A percentile compares a stretch with the other conserved stretches of the same genome.
Evolutionary conservation across 2,113 vertebrate genomes (phyloP).

Genomic region (Gobio gobio): DNA sequence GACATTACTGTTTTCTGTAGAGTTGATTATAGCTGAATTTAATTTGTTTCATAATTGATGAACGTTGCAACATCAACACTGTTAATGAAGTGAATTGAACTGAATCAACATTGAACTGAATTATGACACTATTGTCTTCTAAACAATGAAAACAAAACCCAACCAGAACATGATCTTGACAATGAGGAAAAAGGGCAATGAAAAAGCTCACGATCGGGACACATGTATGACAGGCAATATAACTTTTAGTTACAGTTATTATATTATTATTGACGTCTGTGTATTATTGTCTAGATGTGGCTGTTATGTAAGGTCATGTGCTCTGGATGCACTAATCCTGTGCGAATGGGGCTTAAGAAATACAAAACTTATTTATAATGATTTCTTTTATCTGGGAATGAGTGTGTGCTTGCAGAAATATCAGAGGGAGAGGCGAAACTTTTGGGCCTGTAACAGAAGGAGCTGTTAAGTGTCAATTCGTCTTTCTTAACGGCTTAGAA

Average conservation of each 20-base stretch:
- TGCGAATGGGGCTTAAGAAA: background rate
- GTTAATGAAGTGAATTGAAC: too few species aligned
- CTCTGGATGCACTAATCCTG: background rate
- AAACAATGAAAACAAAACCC: too few species aligned
- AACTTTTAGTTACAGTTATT: background rate
- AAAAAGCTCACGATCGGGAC: too few species aligned
- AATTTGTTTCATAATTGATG: too few species aligned
- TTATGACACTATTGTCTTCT: too few species aligned
- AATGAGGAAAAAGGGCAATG: too few species aligned
- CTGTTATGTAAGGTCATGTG: background rate
- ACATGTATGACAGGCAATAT: too few species aligned
- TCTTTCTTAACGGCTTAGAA: constrained; percentile 29
- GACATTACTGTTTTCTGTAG: too few species aligned
- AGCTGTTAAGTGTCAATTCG: constrained; percentile 30
- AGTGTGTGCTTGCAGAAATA: constrained; percentile 12
- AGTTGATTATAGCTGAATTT: too few species aligned
- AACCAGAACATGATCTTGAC: too few species aligned
- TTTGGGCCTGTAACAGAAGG: background rate
- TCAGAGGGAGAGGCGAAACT: background rate
- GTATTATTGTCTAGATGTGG: background rate
- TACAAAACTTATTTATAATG: background rate
- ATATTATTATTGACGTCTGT: background rate
- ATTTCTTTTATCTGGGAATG: background rate
- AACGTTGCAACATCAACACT: too few species aligned
- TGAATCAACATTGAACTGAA: too few species aligned